Percentiles rank a stretch among this genome's conserved stretches.
Evolutionary conservation across 2,113 vertebrate species (phyloP).

Genomic region (Saguinus imperator): DNA sequence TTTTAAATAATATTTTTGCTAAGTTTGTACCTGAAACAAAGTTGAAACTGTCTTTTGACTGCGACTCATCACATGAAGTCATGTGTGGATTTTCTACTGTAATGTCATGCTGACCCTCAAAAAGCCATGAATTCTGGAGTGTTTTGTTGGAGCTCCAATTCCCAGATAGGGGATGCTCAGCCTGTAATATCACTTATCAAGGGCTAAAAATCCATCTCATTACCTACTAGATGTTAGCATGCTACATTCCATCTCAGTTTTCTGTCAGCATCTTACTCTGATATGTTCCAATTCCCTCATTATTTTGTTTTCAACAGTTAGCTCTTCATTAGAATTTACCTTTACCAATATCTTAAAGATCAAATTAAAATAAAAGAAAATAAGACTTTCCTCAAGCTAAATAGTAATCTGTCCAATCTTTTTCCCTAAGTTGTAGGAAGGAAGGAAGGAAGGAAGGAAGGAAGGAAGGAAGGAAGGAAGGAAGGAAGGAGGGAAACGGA

Average conservation of each 20-base stretch:
- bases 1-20: background rate
- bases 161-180: background rate
- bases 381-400: background rate
- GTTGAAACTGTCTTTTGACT: background rate
- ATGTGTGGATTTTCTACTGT: background rate
- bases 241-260: background rate
- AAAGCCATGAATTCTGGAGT: background rate
- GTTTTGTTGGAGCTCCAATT: background rate
- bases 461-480: background rate
- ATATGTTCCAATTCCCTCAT: background rate
- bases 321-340: background rate
- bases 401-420: background rate
- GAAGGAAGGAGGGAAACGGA: accelerated
- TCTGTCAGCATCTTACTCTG: accelerated
- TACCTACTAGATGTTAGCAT: background rate
- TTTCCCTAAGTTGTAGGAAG: accelerated
- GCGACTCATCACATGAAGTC: background rate
- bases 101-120: background rate
- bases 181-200: background rate
- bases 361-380: background rate
- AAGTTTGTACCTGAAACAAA: background rate
- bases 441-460: accelerated
- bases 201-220: too few species aligned
- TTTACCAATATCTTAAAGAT: background rate
- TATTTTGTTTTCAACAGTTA: background rate